These are phyloP conservation scores for Eriosoma lanigerum DNA, from an alignment of 1,140 invertebrate genomes.

Conservation along the genomic window DNA sequence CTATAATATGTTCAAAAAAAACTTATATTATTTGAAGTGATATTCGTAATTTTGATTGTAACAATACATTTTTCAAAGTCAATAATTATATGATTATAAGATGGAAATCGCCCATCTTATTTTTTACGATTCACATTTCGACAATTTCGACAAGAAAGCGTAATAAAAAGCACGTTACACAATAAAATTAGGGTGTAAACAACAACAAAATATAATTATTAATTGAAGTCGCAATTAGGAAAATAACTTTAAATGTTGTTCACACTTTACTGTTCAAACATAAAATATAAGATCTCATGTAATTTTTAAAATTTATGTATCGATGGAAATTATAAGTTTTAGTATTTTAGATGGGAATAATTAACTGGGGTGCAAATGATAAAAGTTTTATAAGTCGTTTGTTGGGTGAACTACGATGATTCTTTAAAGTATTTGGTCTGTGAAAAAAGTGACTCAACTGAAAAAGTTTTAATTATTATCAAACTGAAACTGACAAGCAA, in stretches of 20 bases:
- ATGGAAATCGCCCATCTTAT: no score
- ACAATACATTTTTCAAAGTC: no score
- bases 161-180: no score
- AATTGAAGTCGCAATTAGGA: background rate
- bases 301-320: constrained; percentile 13
- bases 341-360: constrained; percentile 12
- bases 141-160: no score
- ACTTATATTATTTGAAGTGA: no score
- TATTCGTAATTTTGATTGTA: no score
- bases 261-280: no score
- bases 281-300: background rate
- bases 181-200: no score
- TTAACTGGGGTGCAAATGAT: constrained; percentile 31
- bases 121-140: no score
- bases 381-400: constrained; percentile 44
- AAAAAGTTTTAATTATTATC: constrained; percentile 49
- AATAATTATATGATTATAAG: no score
- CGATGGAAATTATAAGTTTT: constrained; percentile 28
- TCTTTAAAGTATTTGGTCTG: constrained; percentile 32
- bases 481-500: constrained; percentile 40
- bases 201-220: no score
- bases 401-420: background rate
- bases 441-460: constrained; percentile 22
- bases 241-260: background rate
- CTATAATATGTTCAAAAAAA: no score